A percentile compares a stretch with the other conserved stretches of the same genome.
These are phyloP conservation scores for Dastarcus helophoroides DNA, from an alignment of 2,888 invertebrate species.

Conservation along the genomic window DNA sequence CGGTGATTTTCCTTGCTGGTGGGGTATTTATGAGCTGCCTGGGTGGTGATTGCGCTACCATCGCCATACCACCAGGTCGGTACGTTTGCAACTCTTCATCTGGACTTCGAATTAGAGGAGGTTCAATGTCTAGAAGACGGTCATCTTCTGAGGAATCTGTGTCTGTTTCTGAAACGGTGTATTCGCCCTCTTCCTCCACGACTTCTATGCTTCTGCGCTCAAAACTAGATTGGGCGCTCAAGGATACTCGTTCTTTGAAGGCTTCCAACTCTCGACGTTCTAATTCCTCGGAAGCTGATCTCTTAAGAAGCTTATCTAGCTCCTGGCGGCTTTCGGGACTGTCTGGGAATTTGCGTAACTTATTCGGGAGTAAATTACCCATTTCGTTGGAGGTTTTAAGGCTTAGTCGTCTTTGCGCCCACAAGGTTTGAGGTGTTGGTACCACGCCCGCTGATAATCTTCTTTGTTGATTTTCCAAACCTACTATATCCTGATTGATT, in stretches of 20 bases:
- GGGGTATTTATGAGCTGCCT: too few species aligned
- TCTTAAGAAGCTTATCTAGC: conserved; percentile 23
- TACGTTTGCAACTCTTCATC: conserved; percentile 54
- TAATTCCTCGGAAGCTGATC: conserved; percentile 31
- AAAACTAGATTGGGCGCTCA: conserved; percentile 17
- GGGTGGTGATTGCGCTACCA: conserved; percentile 15
- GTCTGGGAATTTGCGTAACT: conserved; percentile 23
- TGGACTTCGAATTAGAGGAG: conserved; percentile 14
- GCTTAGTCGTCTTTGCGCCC: conserved; percentile 31
- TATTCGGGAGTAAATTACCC: conserved; percentile 22
- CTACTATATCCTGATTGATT: conserved; percentile 38
- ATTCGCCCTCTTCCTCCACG: conserved; percentile 32
- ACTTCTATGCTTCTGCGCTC: conserved; percentile 24
- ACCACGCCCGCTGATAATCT: conserved; percentile 40
- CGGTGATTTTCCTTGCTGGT: conserved; percentile 33
- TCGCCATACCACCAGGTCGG: conserved; percentile 49
- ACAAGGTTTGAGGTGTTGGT: conserved; percentile 27
- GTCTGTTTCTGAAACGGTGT: conserved; percentile 27
- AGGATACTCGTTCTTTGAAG: conserved; percentile 28
- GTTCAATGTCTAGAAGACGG: conserved; percentile 14
- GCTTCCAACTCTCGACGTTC: conserved; percentile 32
- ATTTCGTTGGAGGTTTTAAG: conserved; percentile 26
- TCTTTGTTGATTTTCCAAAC: conserved; percentile 39
- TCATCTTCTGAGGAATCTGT: conserved; percentile 31
- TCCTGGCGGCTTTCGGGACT: conserved; percentile 22